Evolutionary conservation across 2,113 vertebrate genomes (phyloP).

Genomic region (Diphyllodes magnificus): DNA sequence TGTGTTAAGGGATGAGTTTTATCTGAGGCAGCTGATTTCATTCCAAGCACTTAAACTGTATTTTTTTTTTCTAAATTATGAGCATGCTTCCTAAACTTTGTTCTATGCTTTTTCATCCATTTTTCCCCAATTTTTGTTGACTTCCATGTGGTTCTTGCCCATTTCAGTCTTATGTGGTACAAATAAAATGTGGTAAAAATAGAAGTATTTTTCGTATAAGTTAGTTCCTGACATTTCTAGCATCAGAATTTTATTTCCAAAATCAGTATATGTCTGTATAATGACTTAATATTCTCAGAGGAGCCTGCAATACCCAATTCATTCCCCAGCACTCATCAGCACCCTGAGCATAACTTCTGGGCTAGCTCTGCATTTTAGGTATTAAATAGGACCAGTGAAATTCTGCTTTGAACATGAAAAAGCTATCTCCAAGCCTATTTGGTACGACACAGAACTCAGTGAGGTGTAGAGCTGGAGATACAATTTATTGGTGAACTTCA

Average conservation of each 20-base stretch:
- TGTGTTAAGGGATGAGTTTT: not conserved
- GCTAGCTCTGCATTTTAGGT: not conserved
- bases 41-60: not conserved
- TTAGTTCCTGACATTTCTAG: not conserved
- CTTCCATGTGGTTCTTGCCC: not conserved
- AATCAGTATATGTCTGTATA: not conserved
- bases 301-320: not conserved
- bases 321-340: not conserved
- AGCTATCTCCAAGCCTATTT: not conserved
- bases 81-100: not conserved
- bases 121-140: not conserved
- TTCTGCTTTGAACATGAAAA: not conserved
- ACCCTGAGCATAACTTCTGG: not conserved
- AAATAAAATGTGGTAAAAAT: not conserved
- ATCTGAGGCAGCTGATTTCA: not conserved
- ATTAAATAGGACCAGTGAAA: not conserved
- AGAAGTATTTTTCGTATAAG: not conserved
- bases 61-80: not conserved
- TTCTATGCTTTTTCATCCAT: not conserved
- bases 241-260: not conserved
- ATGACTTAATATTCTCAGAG: not conserved
- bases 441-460: not conserved
- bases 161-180: not conserved
- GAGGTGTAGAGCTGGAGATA: not conserved
- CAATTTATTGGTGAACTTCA: not conserved